Conservation (phyloP, 1,140 invertebrate species). For the Trichonephila clavata region DNA sequence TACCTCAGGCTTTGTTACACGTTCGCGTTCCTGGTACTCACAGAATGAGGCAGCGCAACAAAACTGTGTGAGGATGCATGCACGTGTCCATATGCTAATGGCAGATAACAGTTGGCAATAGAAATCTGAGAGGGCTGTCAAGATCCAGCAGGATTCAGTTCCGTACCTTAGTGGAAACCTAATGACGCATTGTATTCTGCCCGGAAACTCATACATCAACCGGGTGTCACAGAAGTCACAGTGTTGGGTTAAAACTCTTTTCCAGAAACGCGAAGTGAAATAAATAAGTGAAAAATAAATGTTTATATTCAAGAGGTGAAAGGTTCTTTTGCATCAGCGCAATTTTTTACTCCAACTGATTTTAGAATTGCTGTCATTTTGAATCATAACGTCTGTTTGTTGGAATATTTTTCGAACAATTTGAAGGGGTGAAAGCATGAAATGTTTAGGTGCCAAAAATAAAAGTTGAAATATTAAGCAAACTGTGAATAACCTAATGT, state of each 20-base stretch:
- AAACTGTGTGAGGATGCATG: not conserved
- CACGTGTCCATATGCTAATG: not conserved
- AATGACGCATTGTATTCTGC: slow-evolving; percentile 19
- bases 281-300: not conserved
- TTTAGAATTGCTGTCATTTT: too few species aligned
- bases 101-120: not conserved
- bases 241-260: not conserved
- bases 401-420: too few species aligned
- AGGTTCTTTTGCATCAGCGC: not conserved
- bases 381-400: too few species aligned
- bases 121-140: not conserved
- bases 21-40: not conserved
- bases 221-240: not conserved
- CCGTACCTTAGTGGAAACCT: not conserved
- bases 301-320: not conserved
- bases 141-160: not conserved
- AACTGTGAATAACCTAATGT: too few species aligned
- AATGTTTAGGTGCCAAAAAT: too few species aligned
- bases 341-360: not conserved
- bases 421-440: too few species aligned
- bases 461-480: too few species aligned
- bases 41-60: not conserved
- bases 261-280: not conserved
- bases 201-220: slow-evolving; percentile 30
- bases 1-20: not conserved